A percentile compares a stretch with the other conserved stretches of the same genome.
Conservation (phyloP, 2,888 invertebrate species). For the Platynereis dumerilii region DNA sequence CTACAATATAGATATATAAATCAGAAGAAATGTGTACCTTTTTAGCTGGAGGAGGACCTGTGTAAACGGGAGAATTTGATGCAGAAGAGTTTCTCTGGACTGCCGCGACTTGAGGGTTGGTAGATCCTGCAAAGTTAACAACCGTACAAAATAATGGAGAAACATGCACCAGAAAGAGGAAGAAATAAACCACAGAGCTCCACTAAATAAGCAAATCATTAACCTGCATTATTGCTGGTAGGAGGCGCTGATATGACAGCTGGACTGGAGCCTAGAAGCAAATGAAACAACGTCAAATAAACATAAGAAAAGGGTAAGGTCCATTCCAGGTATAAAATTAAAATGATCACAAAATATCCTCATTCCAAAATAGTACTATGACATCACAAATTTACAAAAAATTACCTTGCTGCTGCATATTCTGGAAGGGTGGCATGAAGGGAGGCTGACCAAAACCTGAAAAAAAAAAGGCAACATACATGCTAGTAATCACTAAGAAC, state of each 20-base stretch:
- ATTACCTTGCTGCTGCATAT: conserved; percentile 9
- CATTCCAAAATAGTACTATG: not conserved
- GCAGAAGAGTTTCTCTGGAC: conserved; percentile 12
- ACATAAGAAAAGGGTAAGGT: not conserved
- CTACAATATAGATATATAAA: too few species aligned
- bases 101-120: conserved; percentile 13
- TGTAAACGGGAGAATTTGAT: conserved; percentile 11
- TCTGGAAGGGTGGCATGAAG: not conserved
- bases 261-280: not conserved
- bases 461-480: not conserved
- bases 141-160: not conserved
- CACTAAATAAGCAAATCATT: conserved; percentile 4
- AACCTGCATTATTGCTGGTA: conserved; percentile 6
- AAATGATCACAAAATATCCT: too few species aligned
- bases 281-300: not conserved
- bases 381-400: not conserved
- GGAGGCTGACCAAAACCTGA: conserved; percentile 17
- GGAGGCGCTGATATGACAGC: conserved; percentile 21
- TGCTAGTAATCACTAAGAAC: too few species aligned
- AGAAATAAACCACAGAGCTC: not conserved
- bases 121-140: not conserved
- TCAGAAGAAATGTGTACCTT: too few species aligned
- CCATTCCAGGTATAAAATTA: not conserved
- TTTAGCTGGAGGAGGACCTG: not conserved
- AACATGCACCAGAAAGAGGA: not conserved